phyloP scores from a whole-genome alignment of 2,888 invertebrate genomes.

The Nemoura dubitans region DNA sequence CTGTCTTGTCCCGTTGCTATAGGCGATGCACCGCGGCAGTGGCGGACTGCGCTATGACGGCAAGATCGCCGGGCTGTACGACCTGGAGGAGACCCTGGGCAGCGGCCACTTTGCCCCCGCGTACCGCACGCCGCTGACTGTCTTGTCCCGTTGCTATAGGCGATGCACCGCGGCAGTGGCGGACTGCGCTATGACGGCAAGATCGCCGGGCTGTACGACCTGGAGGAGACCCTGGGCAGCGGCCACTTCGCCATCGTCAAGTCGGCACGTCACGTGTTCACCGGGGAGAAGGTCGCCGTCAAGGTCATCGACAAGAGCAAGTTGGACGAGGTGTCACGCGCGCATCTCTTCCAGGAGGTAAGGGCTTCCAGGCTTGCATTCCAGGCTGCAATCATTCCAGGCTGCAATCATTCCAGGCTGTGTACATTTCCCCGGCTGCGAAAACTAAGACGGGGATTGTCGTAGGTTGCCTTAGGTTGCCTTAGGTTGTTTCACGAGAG shows the following conservation, averaged over 20 bases:
- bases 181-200: slow-evolving; percentile 75
- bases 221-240: slow-evolving; percentile 95
- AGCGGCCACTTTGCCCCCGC: slow-evolving; percentile 99
- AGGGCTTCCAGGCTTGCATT: slow-evolving; percentile 52
- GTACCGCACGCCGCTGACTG: no score
- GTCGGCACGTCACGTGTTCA: slow-evolving; percentile 97
- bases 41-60: slow-evolving; percentile 69
- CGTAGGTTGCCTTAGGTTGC: no score
- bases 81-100: slow-evolving; percentile 96
- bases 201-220: slow-evolving; percentile 96
- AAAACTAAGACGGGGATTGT: no score
- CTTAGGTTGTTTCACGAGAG: no score
- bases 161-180: slow-evolving; percentile 48
- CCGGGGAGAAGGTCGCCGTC: slow-evolving; percentile 97
- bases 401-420: no score
- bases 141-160: slow-evolving; percentile 33
- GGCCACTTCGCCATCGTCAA: slow-evolving; percentile 99
- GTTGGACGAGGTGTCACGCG: slow-evolving; percentile 93
- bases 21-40: slow-evolving; percentile 48
- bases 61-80: slow-evolving; percentile 96
- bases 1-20: neutral
- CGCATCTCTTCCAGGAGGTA: slow-evolving; percentile 96
- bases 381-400: no score
- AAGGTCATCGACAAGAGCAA: slow-evolving; percentile 99
- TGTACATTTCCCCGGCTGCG: no score